Percentiles rank a stretch among this genome's conserved stretches.
Evolutionary conservation across 2,888 invertebrate genomes (phyloP).

Genomic region (Lampropteryx suffumata): DNA sequence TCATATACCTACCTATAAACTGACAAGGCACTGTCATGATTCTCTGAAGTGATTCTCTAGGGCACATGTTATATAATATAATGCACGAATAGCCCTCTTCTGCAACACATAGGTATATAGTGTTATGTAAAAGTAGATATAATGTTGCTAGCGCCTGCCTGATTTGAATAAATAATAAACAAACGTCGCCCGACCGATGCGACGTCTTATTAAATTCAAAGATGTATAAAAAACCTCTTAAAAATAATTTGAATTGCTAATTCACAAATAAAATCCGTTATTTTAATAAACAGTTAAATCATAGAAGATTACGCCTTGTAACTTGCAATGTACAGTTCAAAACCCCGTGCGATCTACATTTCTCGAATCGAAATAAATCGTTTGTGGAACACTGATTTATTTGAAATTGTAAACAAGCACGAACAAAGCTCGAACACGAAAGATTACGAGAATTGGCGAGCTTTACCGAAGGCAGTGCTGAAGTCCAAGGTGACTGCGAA

Average conservation of each 20-base stretch:
- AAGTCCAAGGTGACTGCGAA: slow-evolving; percentile 40
- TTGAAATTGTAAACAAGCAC: slow-evolving; percentile 26
- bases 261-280: neutral
- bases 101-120: no score
- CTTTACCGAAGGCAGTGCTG: slow-evolving; percentile 19
- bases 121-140: no score
- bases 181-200: no score
- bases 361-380: slow-evolving; percentile 6
- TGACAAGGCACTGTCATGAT: no score
- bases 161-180: no score
- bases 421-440: slow-evolving; percentile 15
- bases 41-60: no score
- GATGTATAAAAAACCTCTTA: neutral
- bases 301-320: neutral
- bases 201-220: neutral
- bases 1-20: no score
- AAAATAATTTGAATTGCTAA: slow-evolving; percentile 4
- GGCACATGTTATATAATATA: no score
- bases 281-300: neutral
- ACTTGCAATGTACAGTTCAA: neutral
- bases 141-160: no score
- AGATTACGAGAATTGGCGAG: slow-evolving; percentile 8
- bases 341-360: neutral
- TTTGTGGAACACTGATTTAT: slow-evolving; percentile 24
- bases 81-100: no score